phyloP scores from a whole-genome alignment of 2,888 invertebrate species.

The Dorcus parallelipipedus region DNA sequence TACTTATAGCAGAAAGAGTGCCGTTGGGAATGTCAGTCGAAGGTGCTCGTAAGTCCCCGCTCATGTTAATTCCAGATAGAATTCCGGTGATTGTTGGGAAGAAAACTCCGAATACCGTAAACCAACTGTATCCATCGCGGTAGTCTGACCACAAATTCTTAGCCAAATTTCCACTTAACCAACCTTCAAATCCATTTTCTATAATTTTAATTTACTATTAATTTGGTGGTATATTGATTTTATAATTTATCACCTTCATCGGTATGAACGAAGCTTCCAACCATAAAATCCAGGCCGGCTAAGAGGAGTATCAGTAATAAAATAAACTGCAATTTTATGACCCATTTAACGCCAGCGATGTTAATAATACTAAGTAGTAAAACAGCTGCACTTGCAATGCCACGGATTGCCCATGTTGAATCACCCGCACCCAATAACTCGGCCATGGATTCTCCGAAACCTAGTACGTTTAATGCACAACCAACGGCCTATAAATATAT shows the following conservation, averaged over 20 bases:
- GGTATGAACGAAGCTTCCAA: constrained; percentile 83
- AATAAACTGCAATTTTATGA: constrained; percentile 90
- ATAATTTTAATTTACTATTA: constrained; percentile 28
- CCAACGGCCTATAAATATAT: constrained; percentile 76
- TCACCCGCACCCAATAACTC: constrained; percentile 71
- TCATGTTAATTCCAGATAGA: constrained; percentile 97
- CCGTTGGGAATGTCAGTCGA: constrained; percentile 92
- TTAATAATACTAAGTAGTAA: constrained; percentile 85
- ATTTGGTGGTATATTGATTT: neutral
- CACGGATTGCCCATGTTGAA: constrained; percentile 77
- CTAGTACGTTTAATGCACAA: constrained; percentile 92
- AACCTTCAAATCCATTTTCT: constrained; percentile 84
- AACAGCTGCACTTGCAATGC: constrained; percentile 85
- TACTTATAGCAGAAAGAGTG: constrained; percentile 86
- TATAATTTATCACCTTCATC: constrained; percentile 60
- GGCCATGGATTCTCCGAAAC: constrained; percentile 96
- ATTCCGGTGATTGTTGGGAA: constrained; percentile 97
- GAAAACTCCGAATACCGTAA: constrained; percentile 94
- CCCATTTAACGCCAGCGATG: constrained; percentile 97
- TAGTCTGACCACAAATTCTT: constrained; percentile 82
- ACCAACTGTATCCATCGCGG: constrained; percentile 82
- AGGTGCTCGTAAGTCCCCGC: constrained; percentile 90
- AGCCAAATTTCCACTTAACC: constrained; percentile 73
- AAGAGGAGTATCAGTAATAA: constrained; percentile 80
- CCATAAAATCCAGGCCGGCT: constrained; percentile 89